These are phyloP conservation scores for Drosophila villosipedis DNA, from an alignment of 2,888 invertebrate genomes.

Conservation along the genomic window DNA sequence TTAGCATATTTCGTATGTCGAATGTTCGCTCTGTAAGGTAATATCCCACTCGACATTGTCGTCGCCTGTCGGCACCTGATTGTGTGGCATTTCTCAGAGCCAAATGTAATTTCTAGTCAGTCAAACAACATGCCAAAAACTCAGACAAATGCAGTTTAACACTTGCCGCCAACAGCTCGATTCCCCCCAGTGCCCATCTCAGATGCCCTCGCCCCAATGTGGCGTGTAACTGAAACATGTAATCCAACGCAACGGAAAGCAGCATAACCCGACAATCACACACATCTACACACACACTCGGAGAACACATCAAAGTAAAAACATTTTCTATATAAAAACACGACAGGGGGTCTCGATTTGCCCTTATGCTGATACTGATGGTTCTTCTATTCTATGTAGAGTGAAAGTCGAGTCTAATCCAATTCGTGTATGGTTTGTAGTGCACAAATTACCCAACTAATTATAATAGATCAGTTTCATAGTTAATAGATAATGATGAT, in stretches of 20 bases:
- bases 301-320: slow-evolving; percentile 70
- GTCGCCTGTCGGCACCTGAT: slow-evolving; percentile 74
- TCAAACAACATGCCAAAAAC: slow-evolving; percentile 52
- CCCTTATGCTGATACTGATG: slow-evolving; percentile 42
- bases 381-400: slow-evolving; percentile 26
- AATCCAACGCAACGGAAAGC: slow-evolving; percentile 64
- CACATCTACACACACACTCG: slow-evolving; percentile 13
- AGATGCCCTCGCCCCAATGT: slow-evolving; percentile 43
- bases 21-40: slow-evolving; percentile 53
- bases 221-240: slow-evolving; percentile 76
- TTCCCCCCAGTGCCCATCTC: neutral
- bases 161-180: slow-evolving; percentile 50
- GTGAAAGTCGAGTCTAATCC: slow-evolving; percentile 26
- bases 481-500: slow-evolving; percentile 24
- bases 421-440: slow-evolving; percentile 13
- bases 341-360: slow-evolving; percentile 73
- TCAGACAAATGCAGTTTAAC: slow-evolving; percentile 78
- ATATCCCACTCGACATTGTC: slow-evolving; percentile 45
- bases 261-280: slow-evolving; percentile 50
- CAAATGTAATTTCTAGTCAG: slow-evolving; percentile 67
- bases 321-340: slow-evolving; percentile 77
- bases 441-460: neutral
- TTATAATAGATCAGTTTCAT: slow-evolving; percentile 10
- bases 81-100: slow-evolving; percentile 62
- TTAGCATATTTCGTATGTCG: slow-evolving; percentile 67